Base-by-base conservation (phyloP, 2,888 invertebrate genomes). In the Drosophila glabriapex region DNA sequence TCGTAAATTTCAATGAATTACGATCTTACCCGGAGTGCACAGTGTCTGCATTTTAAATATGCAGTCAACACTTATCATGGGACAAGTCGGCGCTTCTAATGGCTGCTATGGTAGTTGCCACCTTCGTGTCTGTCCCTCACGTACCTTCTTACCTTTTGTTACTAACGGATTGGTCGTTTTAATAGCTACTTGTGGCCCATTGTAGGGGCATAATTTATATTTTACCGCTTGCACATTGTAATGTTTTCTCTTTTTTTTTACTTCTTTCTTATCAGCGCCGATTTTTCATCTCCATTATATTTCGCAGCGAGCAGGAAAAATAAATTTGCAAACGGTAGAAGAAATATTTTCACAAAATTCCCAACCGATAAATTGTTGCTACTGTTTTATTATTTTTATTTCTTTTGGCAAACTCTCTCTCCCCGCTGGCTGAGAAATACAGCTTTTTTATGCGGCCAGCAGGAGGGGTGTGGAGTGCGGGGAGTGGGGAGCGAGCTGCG, bases 1-100 rank as follows among this genome's bases (percentile, higher is more conserved):
- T 83, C 89, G 86, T 85, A 90, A 90, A 85, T 89, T 85, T 76
- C 65, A 85, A 75, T 85, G 90, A 85, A 71, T 83, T 89, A 85
- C 85, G 85, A 86, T 73, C 83, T 85, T 76, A 82, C 66, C 69
- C 25, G 25, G 73, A 80, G 66, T 79, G 78, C 77, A 84, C 66
- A 63, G 59, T 69, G 87, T 71, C 84, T 83, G 83, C 85, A 84
- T 87, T 86, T 89, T 84, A 84, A 87, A 71, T 82, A 89, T 79
- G 80, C 68, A 83, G 80, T 88, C 73, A 66, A 73, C 83, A 88
- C 86, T 76, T 83, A 61, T 56, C 72, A 35, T 33, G 59, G 63
- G 50, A 60, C 53, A 60, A 60, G 67, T 59, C 78, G 67, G 59
- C 62, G 49, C 59, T 80, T 76, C 80, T 80, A 83, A 69, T 77